phyloP scores from a whole-genome alignment of 2,888 invertebrate genomes.

The Allygus modestus region DNA sequence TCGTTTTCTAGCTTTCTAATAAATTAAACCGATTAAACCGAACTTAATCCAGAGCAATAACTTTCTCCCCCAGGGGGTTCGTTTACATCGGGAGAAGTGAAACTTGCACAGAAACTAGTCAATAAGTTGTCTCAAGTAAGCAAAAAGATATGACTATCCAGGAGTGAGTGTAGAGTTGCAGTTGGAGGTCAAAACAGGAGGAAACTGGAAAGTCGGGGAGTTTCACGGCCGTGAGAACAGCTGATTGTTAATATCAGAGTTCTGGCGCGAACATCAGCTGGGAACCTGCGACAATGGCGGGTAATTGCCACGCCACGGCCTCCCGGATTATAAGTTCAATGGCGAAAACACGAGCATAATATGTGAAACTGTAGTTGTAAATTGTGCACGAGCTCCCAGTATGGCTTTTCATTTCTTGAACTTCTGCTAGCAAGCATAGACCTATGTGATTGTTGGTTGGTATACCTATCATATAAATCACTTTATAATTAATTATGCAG shows the following conservation, averaged over 20 bases:
- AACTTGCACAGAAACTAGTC: constrained; percentile 7
- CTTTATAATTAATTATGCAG: no score
- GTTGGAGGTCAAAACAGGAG: constrained; percentile 26
- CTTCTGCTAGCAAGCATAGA: no score
- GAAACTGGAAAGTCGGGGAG: constrained; percentile 43
- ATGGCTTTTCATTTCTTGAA: no score
- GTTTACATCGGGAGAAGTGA: not conserved
- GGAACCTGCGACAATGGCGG: constrained; percentile 37
- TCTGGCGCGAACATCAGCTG: constrained; percentile 30
- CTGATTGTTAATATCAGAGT: constrained; percentile 36
- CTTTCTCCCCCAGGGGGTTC: not conserved
- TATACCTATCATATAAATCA: no score
- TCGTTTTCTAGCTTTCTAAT: constrained; percentile 3
- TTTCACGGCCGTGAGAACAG: constrained; percentile 46
- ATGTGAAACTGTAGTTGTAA: constrained; percentile 5
- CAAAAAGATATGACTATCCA: not conserved
- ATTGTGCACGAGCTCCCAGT: no score
- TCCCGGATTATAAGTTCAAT: constrained; percentile 17
- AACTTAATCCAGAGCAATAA: not conserved
- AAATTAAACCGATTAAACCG: not conserved
- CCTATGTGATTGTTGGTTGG: no score
- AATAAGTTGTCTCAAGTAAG: not conserved
- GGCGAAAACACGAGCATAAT: constrained; percentile 19
- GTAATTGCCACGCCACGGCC: constrained; percentile 27
- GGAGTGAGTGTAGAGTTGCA: not conserved